phyloP scores from a whole-genome alignment of 2,797 vertebrate species.

The Paguma larvata region DNA sequence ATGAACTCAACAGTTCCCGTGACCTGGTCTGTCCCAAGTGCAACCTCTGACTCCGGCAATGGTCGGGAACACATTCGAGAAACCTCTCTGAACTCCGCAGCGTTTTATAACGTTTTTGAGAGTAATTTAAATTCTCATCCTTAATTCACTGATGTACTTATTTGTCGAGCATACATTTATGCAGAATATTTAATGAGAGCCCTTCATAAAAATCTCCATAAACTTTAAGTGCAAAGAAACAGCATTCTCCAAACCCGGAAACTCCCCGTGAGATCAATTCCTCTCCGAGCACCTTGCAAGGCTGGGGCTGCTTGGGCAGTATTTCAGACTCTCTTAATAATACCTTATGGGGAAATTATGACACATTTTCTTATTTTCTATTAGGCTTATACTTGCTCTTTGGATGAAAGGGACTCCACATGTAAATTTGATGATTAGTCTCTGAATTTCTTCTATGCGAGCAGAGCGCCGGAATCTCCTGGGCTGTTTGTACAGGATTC shows the following conservation, averaged over 20 bases:
- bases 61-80: background rate
- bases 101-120: background rate
- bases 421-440: conserved; percentile 56
- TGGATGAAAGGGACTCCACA: conserved; percentile 24
- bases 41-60: background rate
- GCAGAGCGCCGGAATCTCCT: background rate
- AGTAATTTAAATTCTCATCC: background rate
- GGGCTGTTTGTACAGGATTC: conserved; percentile 13
- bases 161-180: background rate
- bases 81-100: background rate
- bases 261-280: background rate
- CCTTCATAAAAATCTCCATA: conserved; percentile 41
- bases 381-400: conserved; percentile 50
- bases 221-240: background rate
- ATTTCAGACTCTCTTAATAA: conserved; percentile 27
- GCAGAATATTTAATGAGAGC: conserved; percentile 34
- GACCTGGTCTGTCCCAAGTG: background rate
- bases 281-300: background rate
- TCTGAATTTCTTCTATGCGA: conserved; percentile 38
- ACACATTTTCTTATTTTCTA: conserved; percentile 37
- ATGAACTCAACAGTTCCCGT: background rate
- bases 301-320: background rate
- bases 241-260: background rate
- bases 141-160: conserved; percentile 1
- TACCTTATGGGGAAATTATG: background rate